phyloP scores from a whole-genome alignment of 2,113 vertebrate genomes.

The Myrmecobius fasciatus region DNA sequence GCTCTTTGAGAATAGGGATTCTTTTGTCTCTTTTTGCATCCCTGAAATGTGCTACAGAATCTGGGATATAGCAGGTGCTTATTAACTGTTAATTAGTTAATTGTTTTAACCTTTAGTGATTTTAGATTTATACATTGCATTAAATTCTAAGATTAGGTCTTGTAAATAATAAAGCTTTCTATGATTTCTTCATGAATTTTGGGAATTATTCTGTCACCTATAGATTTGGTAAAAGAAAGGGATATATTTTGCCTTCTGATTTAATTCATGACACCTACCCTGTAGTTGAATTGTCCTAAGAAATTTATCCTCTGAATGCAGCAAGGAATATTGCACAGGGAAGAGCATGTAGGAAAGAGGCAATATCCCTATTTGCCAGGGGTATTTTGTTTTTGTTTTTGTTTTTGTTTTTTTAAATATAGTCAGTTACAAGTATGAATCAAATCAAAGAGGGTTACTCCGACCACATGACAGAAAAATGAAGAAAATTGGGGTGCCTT shows the following conservation, averaged over 20 bases:
- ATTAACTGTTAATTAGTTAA: neutral
- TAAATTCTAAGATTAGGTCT: neutral
- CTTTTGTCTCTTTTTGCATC: neutral
- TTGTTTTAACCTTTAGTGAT: neutral
- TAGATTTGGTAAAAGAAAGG: neutral
- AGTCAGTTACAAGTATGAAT: neutral
- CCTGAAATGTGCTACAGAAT: neutral
- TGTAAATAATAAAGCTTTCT: neutral
- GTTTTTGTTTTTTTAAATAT: neutral
- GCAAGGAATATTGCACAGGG: neutral
- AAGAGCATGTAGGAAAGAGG: neutral
- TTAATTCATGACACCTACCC: neutral
- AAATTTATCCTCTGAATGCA: neutral
- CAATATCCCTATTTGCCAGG: neutral
- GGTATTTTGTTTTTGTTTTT: no score
- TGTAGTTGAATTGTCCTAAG: neutral
- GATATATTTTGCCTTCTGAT: neutral
- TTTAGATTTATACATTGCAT: conserved; percentile 37
- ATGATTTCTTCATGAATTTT: neutral
- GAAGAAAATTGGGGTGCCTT: neutral
- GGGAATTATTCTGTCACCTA: neutral
- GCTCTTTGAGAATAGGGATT: rapidly evolving
- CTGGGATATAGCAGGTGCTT: neutral
- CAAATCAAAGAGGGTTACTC: neutral
- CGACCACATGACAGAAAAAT: neutral